Conservation (phyloP, 2,113 vertebrate genomes). For the Benitochromis conjunctus region DNA sequence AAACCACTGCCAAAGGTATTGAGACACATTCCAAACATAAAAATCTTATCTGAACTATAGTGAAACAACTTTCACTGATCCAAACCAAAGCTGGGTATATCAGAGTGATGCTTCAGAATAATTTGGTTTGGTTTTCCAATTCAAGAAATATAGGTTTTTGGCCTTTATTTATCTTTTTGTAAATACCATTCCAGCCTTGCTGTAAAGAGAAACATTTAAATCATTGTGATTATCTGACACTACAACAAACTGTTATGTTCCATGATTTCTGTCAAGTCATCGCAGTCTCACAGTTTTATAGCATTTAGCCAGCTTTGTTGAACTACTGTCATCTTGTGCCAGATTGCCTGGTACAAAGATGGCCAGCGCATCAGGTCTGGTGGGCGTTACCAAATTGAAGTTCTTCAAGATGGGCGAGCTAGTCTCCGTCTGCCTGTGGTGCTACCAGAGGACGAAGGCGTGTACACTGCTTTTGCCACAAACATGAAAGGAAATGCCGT, state of each 20-base stretch:
- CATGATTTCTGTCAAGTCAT: not conserved
- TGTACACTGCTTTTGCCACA: slow-evolving; percentile 90
- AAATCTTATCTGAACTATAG: not conserved
- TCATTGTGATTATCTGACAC: not conserved
- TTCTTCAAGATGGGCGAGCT: slow-evolving; percentile 88
- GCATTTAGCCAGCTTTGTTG: not conserved
- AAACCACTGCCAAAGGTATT: slow-evolving; percentile 91
- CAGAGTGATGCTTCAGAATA: not conserved
- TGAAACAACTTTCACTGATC: not conserved
- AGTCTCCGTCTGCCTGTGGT: slow-evolving; percentile 87
- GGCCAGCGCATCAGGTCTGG: slow-evolving; percentile 87
- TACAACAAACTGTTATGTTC: not conserved
- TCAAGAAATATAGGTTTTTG: not conserved
- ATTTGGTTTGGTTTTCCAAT: not conserved
- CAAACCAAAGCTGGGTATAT: not conserved
- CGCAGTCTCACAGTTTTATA: not conserved
- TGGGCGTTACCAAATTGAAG: slow-evolving; percentile 86
- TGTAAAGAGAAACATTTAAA: not conserved
- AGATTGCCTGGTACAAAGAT: slow-evolving; percentile 98
- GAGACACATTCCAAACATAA: not conserved
- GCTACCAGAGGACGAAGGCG: slow-evolving; percentile 93
- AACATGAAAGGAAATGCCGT: slow-evolving; percentile 93
- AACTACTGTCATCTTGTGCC: not conserved
- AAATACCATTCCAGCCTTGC: not conserved
- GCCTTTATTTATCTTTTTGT: not conserved